Base-by-base conservation (phyloP, 35 echinoderm and acorn worm genomes). In the Stichopus chloronotus region DNA sequence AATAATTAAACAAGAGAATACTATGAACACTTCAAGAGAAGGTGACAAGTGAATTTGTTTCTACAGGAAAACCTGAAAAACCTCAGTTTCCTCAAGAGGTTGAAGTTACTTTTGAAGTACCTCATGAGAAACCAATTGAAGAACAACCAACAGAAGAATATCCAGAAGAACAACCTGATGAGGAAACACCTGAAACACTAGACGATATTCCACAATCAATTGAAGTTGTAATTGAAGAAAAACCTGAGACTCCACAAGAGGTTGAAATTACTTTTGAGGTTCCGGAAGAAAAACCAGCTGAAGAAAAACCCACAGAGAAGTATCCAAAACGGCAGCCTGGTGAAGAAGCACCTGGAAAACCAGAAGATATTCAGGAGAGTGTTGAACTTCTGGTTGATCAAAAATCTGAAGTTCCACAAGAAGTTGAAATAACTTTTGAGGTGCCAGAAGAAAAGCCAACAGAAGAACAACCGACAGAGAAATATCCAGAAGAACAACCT, bases 271-370 rank as follows among this genome's bases (percentile, higher is more conserved):
- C 72, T 5, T 91, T 91, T 91, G 68, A 72, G 21, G 43, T 77
- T 13, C 88, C 88, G 16, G 88, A 91, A 8, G 88, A 91, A 53
- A 43, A 58, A 52, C n/a, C n/a, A n/a, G n/a, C n/a, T n/a, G n/a
- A n/a, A n/a, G n/a, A n/a, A n/a, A n/a, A n/a, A n/a, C n/a, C n/a
- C n/a, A n/a, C n/a, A n/a, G n/a, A n/a, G n/a, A n/a, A n/a, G n/a
- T n/a, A n/a, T n/a, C n/a, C n/a, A n/a, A n/a, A n/a, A n/a, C n/a
- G n/a, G n/a, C 25, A 94, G 56, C 88, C 90, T 83, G 59, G 43
- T n/a, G 88, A 80, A 25, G 72, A 94, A 94, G 58, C 30, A 6
- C 93, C 93, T 78, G 25, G 43, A 24, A 22, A 94, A 88, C 72
- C 79, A 57, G n/a, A n/a, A n/a, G n/a, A n/a, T n/a, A 9, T n/a